Base-by-base conservation (phyloP, 1,140 invertebrate species). In the Trichonephila clavata region DNA sequence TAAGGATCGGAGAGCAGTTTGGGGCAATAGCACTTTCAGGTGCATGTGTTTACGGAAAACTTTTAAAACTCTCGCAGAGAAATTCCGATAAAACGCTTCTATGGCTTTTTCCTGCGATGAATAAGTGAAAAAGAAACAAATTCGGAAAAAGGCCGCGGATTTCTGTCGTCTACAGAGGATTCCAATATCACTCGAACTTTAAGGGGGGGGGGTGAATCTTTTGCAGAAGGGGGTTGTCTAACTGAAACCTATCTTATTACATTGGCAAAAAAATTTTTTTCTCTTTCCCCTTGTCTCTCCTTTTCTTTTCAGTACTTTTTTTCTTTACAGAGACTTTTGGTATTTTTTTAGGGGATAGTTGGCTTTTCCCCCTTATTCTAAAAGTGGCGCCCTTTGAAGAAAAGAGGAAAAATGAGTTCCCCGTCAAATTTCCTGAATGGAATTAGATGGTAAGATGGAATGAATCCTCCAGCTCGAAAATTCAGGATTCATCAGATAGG, bases 361-460 rank as follows among this genome's bases (percentile, higher is more conserved):
- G 18, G 20, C 14, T 77, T 6, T n/a, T 24, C 13, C 24, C n/a
- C n/a, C 14, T 39, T 60, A 24, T n/a, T 80, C 24, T 32, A 32
- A 59, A 60, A 39, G 63, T 50, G 57, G 68, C 14, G 24, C 57
- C 63, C 86, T 2, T 21, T 7, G 27, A 59, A 84, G 32, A 65
- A 92, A 92, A 50, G 80, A 63, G 80, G 71, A 92, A 92, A 92
- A 92, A 84, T 83, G 80, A 32, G 27, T 84, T 84, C 21, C 21
- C 90, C 90, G 90, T 92, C 90, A 92, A 92, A 92, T 92, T 92
- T 92, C 90, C 90, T 92, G 90, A 84, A 92, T 92, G 90, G 90
- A 92, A 92, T 92, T 92, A 92, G 90, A 92, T 92, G 80, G 90
- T 92, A 92, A 92, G 90, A 92, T 92, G 80, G 90, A 92, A 92